Base-by-base conservation (phyloP, 2,888 invertebrate genomes). In the Drosophila multiciliata region DNA sequence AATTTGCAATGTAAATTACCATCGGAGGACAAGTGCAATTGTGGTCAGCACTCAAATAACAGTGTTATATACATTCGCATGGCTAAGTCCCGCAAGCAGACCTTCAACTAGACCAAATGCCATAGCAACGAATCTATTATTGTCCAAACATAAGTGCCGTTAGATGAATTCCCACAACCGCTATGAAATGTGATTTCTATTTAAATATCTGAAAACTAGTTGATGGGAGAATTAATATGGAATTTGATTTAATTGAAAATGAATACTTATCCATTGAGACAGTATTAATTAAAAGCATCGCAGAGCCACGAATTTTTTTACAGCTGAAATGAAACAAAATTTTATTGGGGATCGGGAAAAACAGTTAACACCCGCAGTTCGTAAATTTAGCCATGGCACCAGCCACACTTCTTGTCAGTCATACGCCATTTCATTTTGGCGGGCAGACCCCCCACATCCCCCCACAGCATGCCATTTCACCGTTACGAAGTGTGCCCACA, bases 381-480 rank as follows among this genome's bases (percentile, higher is more conserved):
- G 23, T 45, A 45, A 45, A 45, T 52, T 48, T 20, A 48, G 66
- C 66, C 66, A 38, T 26, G 61, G 40, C 29, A 64, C 36, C 63
- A 60, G 54, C 53, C 32, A 42, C 52, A 61, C 54, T 61, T 66
- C 48, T 68, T 69, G 75, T 72, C 83, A 78, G 68, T 82, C 89
- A 76, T 73, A 69, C 73, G 85, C 65, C 66, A 67, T 73, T 89
- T 85, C 60, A 74, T 82, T 82, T 87, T 82, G 87, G 80, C 80
- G 87, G 69, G 71, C 64, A 60, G 49, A 58, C 55, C 66, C 40
- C 55, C 63, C 64, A 50, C 55, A 58, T 50, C 40, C 36, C 54
- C 17, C 49, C 9, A 7, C 20, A 29, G 3, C 48, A 26, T 32
- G 55, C 64, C 54, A 67, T 59, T 8, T 50, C 63, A 82, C 83